These are phyloP conservation scores for Sula dactylatra DNA, from an alignment of 2,113 vertebrate species.

Conservation along the genomic window DNA sequence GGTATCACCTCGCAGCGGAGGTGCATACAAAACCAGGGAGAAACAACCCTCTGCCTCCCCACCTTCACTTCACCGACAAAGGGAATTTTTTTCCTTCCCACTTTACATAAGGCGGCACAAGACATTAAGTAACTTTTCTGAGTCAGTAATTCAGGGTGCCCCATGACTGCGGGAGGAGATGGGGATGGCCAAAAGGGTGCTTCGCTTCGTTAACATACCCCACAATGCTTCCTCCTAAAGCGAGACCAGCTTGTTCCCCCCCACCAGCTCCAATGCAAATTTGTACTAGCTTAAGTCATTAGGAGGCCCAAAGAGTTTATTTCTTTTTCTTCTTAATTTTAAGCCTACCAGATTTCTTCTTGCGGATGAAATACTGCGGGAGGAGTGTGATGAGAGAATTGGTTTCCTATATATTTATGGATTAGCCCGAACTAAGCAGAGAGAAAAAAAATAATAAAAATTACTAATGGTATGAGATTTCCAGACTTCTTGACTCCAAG, in stretches of 20 bases:
- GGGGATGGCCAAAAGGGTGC: not conserved
- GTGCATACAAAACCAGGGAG: rapidly evolving
- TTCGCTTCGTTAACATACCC: not conserved
- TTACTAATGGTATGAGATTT: not conserved
- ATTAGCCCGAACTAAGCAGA: not conserved
- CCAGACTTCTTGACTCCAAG: not conserved
- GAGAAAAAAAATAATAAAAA: not conserved
- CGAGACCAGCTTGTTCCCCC: rapidly evolving
- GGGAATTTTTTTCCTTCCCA: not conserved
- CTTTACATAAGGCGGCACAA: not conserved
- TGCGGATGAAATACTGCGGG: not conserved
- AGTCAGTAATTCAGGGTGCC: not conserved
- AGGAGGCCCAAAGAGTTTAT: not conserved
- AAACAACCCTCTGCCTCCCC: not conserved
- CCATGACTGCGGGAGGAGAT: not conserved
- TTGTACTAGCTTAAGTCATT: not conserved
- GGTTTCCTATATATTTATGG: not conserved
- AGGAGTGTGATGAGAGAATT: not conserved
- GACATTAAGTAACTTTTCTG: not conserved
- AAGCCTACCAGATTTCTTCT: not conserved
- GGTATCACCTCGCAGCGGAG: rapidly evolving
- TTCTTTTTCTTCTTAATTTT: not conserved
- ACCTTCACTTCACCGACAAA: not conserved
- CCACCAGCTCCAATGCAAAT: not conserved
- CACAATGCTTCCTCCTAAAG: not conserved